Percentiles rank a stretch among this genome's conserved stretches.
These are phyloP conservation scores for Drosophila suboccidentalis DNA, from an alignment of 2,888 invertebrate species.

Conservation along the genomic window DNA sequence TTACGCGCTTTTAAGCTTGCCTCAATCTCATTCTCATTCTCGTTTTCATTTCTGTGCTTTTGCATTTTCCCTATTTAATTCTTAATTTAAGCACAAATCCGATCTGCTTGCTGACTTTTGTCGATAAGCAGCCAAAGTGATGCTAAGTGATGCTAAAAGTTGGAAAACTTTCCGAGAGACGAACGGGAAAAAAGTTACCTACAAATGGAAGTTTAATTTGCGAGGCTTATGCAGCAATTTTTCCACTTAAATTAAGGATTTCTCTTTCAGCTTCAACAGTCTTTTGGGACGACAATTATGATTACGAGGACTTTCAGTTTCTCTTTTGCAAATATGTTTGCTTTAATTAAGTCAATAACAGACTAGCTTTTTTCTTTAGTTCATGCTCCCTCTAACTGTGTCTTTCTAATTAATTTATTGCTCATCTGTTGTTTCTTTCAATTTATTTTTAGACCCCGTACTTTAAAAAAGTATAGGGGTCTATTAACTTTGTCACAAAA, in stretches of 20 bases:
- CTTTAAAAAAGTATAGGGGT: no score
- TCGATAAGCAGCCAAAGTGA: slow-evolving; percentile 71
- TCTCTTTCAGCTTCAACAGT: slow-evolving; percentile 4
- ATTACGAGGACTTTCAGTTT: background rate
- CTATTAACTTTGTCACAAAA: no score
- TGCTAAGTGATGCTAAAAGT: slow-evolving; percentile 69
- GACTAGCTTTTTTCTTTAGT: no score
- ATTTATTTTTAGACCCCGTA: no score
- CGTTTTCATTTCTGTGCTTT: slow-evolving; percentile 41
- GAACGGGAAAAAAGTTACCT: background rate
- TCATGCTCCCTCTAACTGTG: background rate
- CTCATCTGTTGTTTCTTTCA: background rate
- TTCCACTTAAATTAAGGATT: slow-evolving; percentile 14
- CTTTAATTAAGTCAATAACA: background rate
- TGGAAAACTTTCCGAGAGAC: slow-evolving; percentile 45
- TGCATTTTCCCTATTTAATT: slow-evolving; percentile 50
- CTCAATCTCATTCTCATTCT: slow-evolving; percentile 22
- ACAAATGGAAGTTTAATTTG: slow-evolving; percentile 34
- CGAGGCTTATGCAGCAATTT: slow-evolving; percentile 24
- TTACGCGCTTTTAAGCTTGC: slow-evolving; percentile 52
- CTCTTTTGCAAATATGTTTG: background rate
- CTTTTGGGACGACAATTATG: slow-evolving; percentile 3
- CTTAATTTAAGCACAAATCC: slow-evolving; percentile 77
- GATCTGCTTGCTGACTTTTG: slow-evolving; percentile 74
- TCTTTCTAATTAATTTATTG: background rate